Conservation (phyloP, 1,140 invertebrate species). For the Drosophila mauritiana region DNA sequence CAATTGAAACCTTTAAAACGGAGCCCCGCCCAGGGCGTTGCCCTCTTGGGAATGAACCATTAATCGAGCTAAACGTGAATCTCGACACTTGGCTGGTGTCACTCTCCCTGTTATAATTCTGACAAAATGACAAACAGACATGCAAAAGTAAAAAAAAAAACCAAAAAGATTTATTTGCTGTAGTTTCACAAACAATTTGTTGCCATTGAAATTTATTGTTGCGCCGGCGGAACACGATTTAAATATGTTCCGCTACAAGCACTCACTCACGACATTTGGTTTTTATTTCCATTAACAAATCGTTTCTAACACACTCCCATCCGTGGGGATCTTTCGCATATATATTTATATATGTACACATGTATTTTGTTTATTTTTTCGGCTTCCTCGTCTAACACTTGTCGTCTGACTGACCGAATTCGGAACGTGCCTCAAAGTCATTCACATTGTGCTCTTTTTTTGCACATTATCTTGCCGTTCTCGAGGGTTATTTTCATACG, state of each 20-base stretch:
- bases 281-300: constrained; percentile 53
- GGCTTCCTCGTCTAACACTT: constrained; percentile 55
- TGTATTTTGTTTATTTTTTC: constrained; percentile 17
- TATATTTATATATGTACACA: neutral
- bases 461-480: constrained; percentile 6
- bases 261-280: constrained; percentile 32
- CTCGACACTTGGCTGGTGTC: constrained; percentile 20
- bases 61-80: constrained; percentile 36
- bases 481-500: constrained; percentile 6
- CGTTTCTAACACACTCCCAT: constrained; percentile 4
- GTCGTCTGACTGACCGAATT: constrained; percentile 48
- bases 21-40: constrained; percentile 25
- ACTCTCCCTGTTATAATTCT: constrained; percentile 37
- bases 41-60: constrained; percentile 19
- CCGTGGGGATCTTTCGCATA: constrained; percentile 6
- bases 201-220: constrained; percentile 57
- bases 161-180: constrained; percentile 53
- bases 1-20: constrained; percentile 15
- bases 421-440: constrained; percentile 51
- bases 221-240: constrained; percentile 27
- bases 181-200: constrained; percentile 57
- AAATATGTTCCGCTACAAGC: constrained; percentile 39
- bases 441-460: constrained; percentile 30
- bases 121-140: constrained; percentile 9
- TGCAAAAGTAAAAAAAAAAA: constrained; percentile 36